Evolutionary conservation across 2,888 invertebrate genomes (phyloP).

Genomic region (Sisyra terminalis): DNA sequence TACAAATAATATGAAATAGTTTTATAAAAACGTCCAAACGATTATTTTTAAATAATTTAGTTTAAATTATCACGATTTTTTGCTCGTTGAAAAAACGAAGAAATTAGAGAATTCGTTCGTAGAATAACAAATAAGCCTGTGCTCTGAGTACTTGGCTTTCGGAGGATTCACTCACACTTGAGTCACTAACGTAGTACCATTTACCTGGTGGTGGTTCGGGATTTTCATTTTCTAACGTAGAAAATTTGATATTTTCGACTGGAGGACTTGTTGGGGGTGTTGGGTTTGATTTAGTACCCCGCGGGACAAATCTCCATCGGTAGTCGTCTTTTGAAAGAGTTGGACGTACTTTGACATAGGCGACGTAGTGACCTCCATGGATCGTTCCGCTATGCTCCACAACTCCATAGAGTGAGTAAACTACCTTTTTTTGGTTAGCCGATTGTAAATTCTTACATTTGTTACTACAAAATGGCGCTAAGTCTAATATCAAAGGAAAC

Average conservation of each 20-base stretch:
- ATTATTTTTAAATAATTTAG: too few relatives aligned
- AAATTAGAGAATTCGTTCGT: slow-evolving; percentile 72
- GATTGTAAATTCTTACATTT: slow-evolving; percentile 39
- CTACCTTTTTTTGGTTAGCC: slow-evolving; percentile 33
- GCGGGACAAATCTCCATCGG: slow-evolving; percentile 55
- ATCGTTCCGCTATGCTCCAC: slow-evolving; percentile 90
- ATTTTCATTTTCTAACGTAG: slow-evolving; percentile 24
- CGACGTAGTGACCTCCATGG: slow-evolving; percentile 83
- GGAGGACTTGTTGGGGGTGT: slow-evolving; percentile 30
- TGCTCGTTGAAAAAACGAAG: background rate
- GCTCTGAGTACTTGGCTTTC: slow-evolving; percentile 66
- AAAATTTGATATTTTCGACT: slow-evolving; percentile 27
- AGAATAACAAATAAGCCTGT: slow-evolving; percentile 92
- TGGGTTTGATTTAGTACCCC: slow-evolving; percentile 33
- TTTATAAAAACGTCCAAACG: too few relatives aligned
- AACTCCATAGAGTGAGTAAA: slow-evolving; percentile 86
- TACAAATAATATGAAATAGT: too few relatives aligned
- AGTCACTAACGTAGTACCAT: slow-evolving; percentile 93
- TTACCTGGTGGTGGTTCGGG: slow-evolving; percentile 45
- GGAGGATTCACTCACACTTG: slow-evolving; percentile 62
- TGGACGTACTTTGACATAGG: slow-evolving; percentile 79
- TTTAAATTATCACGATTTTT: too few relatives aligned
- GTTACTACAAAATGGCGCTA: slow-evolving; percentile 78
- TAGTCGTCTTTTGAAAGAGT: slow-evolving; percentile 43
- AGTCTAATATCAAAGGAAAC: slow-evolving; percentile 71